phyloP scores from a whole-genome alignment of 1,140 invertebrate species.

The Oryzaephilus surinamensis region DNA sequence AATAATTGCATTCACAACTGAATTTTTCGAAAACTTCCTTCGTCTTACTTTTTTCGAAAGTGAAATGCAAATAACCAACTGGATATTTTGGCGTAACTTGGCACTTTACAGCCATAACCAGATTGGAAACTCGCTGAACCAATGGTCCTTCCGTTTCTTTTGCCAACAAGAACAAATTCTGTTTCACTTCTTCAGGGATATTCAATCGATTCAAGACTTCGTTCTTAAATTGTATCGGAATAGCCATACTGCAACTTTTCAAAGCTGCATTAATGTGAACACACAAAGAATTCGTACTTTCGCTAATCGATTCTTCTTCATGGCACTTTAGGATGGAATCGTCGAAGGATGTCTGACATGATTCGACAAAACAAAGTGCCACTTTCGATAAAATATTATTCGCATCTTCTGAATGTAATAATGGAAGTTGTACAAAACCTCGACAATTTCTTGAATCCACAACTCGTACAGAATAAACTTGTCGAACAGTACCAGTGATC shows the following conservation, averaged over 20 bases:
- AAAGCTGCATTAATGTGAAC: slow-evolving; percentile 60
- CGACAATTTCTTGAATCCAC: slow-evolving; percentile 58
- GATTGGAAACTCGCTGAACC: slow-evolving; percentile 67
- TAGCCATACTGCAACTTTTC: slow-evolving; percentile 51
- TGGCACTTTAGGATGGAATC: slow-evolving; percentile 47
- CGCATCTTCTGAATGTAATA: slow-evolving; percentile 40
- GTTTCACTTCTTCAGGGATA: slow-evolving; percentile 53
- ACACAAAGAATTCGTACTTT: slow-evolving; percentile 37
- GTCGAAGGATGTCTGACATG: slow-evolving; percentile 48
- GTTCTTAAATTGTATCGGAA: slow-evolving; percentile 48
- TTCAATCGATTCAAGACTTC: slow-evolving; percentile 53
- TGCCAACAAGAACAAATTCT: slow-evolving; percentile 54
- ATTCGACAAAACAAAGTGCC: slow-evolving; percentile 57
- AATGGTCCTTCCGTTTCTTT: slow-evolving; percentile 55
- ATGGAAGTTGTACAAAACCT: slow-evolving; percentile 63
- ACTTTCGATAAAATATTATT: slow-evolving; percentile 39
- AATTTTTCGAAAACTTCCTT: slow-evolving; percentile 50
- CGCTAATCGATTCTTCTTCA: slow-evolving; percentile 32
- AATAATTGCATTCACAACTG: slow-evolving; percentile 48
- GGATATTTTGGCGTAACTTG: slow-evolving; percentile 57
- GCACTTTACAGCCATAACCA: slow-evolving; percentile 69
- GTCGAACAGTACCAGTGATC: slow-evolving; percentile 47
- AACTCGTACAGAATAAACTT: slow-evolving; percentile 61
- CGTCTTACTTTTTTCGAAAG: slow-evolving; percentile 47
- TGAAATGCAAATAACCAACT: slow-evolving; percentile 65